Evolutionary conservation across 2,797 vertebrate genomes (phyloP).

Genomic region (Carcharodon carcharias): DNA sequence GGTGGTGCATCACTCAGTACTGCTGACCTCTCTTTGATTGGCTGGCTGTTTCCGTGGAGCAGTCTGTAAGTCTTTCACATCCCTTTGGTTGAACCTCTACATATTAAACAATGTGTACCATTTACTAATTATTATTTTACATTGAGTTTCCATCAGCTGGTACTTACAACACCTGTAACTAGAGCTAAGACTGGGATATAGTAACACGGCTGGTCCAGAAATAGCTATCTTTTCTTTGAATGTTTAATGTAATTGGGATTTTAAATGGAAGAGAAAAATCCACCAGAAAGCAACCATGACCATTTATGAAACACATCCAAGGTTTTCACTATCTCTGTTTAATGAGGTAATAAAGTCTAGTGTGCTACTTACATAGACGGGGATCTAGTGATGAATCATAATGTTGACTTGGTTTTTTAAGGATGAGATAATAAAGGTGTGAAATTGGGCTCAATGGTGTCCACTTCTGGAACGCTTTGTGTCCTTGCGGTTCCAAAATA

Average conservation of each 20-base stretch:
- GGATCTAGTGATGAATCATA: not conserved
- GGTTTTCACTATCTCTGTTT: constrained; percentile 1
- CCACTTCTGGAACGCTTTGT: no score
- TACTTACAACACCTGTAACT: constrained; percentile 43
- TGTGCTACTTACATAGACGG: not conserved
- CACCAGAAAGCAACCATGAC: constrained; percentile 44
- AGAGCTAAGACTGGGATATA: constrained; percentile 43
- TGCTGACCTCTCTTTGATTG: not conserved
- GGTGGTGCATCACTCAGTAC: not conserved
- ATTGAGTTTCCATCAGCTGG: constrained; percentile 45
- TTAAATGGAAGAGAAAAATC: constrained; percentile 43
- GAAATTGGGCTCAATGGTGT: no score
- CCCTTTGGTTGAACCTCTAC: not conserved
- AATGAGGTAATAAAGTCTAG: constrained; percentile 6
- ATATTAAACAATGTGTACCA: not conserved
- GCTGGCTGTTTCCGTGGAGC: not conserved
- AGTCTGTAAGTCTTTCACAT: not conserved
- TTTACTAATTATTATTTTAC: constrained; percentile 46
- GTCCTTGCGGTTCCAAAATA: no score
- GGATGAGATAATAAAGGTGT: not conserved
- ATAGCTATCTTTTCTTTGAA: constrained; percentile 46
- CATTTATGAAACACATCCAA: constrained; percentile 46
- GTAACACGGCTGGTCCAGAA: constrained; percentile 18
- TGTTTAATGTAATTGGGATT: constrained; percentile 21
- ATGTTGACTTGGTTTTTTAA: not conserved